Evolutionary conservation across 1,140 invertebrate species (phyloP), one percentile per base, ranked within the genome.

Genomic region (Chrysomallon squamiferum): DNA sequence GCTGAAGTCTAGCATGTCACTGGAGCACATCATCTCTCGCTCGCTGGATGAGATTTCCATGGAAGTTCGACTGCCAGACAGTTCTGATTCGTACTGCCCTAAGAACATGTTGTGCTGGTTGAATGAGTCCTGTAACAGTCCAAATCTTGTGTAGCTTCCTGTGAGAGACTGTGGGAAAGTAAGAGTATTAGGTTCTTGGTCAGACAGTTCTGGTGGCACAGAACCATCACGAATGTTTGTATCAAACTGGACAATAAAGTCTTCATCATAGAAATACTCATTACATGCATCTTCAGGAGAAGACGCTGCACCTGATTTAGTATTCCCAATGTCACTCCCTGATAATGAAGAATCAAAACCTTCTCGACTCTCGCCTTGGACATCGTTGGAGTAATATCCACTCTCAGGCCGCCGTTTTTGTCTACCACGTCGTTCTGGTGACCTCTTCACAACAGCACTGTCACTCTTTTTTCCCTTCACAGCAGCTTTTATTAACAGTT

Each of bases 261-360:
- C 80, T 52, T 82, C 80, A 62, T 82, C 80, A 45, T 81, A 82
- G 61, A 78, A 82, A 64, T 82, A 82, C 20, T 82, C 80, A 60
- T 79, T 81, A 13, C 67, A 62, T 1, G 57, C 66, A 2, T 70
- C 77, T 18, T 76, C 78, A 20, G 69, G 65, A 2, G 68, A 62
- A 29, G 13, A 58, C 41, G 45, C 62, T 29, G 11, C n/a, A 41
- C 22, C 33, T 15, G 15, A 43, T 43, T 11, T 27, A 41, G n/a
- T 25, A n/a, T 25, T 33, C 0, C 22, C 35, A 35, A 30, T 45
- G 35, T 63, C 54, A 45, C 32, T 70, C 50, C 57, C 68, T 45
- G 68, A 65, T 45, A 70, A 61, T 15, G 62, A 63, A 56, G 59
- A 68, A 54, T 73, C 75, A 32, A 70, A 66, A 22, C 62, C 68